Evolutionary conservation across 2,797 vertebrate species (phyloP).

Genomic region (Prunella strophiata): DNA sequence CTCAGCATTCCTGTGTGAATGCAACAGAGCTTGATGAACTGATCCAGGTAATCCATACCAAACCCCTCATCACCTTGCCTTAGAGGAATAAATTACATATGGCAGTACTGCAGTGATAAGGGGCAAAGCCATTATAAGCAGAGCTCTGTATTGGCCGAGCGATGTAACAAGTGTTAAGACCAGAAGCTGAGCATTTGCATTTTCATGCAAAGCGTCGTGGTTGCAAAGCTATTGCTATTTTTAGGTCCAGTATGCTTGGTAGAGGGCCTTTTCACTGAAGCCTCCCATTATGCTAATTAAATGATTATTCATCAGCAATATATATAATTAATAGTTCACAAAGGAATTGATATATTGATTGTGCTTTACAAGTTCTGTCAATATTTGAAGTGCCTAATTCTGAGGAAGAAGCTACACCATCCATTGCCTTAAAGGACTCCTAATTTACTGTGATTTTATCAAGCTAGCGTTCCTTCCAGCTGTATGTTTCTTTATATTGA

Average conservation of each 20-base stretch:
- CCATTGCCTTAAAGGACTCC: slow-evolving; percentile 36
- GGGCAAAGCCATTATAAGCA: neutral
- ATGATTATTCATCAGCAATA: slow-evolving; percentile 32
- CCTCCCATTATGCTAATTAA: slow-evolving; percentile 29
- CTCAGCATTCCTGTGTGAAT: slow-evolving; percentile 90
- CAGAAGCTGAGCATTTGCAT: neutral
- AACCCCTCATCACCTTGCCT: neutral
- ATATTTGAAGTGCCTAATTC: slow-evolving; percentile 26
- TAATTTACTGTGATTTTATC: slow-evolving; percentile 31
- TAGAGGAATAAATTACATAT: neutral
- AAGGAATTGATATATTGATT: slow-evolving; percentile 51
- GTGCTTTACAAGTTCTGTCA: slow-evolving; percentile 39
- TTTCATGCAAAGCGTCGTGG: neutral
- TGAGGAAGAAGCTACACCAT: slow-evolving; percentile 5
- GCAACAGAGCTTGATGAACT: slow-evolving; percentile 92
- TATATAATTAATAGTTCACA: slow-evolving; percentile 53
- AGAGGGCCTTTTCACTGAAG: slow-evolving; percentile 19
- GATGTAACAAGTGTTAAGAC: neutral
- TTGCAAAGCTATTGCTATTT: slow-evolving; percentile 14
- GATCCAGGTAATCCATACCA: slow-evolving; percentile 85
- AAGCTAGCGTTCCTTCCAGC: slow-evolving; percentile 21
- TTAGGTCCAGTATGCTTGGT: neutral
- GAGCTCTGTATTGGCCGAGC: neutral
- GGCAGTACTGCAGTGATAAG: neutral
- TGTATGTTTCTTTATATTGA: slow-evolving; percentile 35